Base-by-base conservation (phyloP, 1,140 invertebrate species). In the Bradynema listronoti region DNA sequence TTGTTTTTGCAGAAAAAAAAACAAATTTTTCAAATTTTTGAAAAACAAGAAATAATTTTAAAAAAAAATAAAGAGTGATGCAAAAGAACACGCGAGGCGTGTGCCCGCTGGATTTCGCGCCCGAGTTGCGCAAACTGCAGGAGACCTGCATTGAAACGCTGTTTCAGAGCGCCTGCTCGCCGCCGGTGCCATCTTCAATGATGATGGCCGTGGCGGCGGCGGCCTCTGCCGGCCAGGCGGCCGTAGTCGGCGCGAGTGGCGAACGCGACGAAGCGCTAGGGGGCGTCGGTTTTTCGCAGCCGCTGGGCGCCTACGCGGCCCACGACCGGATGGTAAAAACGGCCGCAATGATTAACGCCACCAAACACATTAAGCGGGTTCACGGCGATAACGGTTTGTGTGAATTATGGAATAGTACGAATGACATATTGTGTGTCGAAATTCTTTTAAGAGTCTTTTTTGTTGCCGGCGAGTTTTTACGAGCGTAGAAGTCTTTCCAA, bases 1-100 rank as follows among this genome's bases (percentile, higher is more conserved):
- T n/a, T n/a, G n/a, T n/a, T n/a, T n/a, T n/a, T n/a, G n/a, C n/a
- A n/a, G n/a, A n/a, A n/a, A n/a, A n/a, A n/a, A n/a, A n/a, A n/a
- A n/a, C n/a, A n/a, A n/a, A n/a, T n/a, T n/a, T n/a, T n/a, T n/a
- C n/a, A n/a, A n/a, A n/a, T n/a, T 25, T 25, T 54, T 27, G 1
- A 55, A 30, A n/a, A n/a, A 39, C 19, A 11, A 19, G 22, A 7
- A 14, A 2, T 6, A 7, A 57, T 3, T 3, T 19, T 1, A n/a
- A 36, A 56, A 47, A 39, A 11, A 39, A 39, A 39, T 43, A 56
- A 50, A 76, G 73, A 58, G 76, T 76, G 39, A 58, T 65, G 27
- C 74, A 77, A 53, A 77, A 77, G 56, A 77, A 77, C 47, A 63
- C 63, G 22, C 66, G 74, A 9, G 75, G 74, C n/a, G 78, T 77